These are phyloP conservation scores for Oikopleura dioica DNA, from an alignment of 23 tunicate species.

Conservation along the genomic window DNA sequence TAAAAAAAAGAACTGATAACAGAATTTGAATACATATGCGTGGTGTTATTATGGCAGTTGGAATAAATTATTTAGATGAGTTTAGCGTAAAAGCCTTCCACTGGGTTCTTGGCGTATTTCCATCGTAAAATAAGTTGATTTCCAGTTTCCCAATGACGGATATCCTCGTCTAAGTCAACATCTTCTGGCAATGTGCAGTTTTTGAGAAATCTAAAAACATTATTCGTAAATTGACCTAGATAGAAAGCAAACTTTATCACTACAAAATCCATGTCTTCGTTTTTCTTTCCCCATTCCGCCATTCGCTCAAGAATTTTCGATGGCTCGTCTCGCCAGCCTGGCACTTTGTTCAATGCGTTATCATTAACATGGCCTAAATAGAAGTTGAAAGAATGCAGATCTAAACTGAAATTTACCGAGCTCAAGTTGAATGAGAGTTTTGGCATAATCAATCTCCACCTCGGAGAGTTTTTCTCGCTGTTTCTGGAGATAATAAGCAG, in stretches of 20 bases:
- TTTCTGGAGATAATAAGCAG: neutral
- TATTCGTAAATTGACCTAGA: no score
- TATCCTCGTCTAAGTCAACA: neutral
- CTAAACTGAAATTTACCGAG: no score
- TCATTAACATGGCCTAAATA: neutral
- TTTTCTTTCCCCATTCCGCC: conserved; percentile 7
- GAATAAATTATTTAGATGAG: neutral
- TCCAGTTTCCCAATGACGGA: neutral
- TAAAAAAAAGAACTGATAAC: no score
- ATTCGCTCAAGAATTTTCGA: neutral
- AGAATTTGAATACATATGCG: no score
- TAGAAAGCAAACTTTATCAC: no score
- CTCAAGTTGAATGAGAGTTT: no score
- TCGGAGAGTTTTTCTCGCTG: no score
- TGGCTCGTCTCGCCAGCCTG: neutral
- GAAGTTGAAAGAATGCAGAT: no score
- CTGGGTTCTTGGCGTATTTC: neutral
- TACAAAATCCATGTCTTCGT: neutral
- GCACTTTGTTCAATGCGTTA: neutral
- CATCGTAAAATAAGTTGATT: neutral
- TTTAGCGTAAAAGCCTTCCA: neutral
- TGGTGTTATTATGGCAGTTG: conserved; percentile 12
- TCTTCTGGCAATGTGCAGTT: neutral
- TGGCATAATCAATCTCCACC: no score
- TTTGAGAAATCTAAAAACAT: neutral